Evolutionary conservation across 2,888 invertebrate species (phyloP), one percentile per base, ranked within the genome.

Genomic region (Hipparchia semele): DNA sequence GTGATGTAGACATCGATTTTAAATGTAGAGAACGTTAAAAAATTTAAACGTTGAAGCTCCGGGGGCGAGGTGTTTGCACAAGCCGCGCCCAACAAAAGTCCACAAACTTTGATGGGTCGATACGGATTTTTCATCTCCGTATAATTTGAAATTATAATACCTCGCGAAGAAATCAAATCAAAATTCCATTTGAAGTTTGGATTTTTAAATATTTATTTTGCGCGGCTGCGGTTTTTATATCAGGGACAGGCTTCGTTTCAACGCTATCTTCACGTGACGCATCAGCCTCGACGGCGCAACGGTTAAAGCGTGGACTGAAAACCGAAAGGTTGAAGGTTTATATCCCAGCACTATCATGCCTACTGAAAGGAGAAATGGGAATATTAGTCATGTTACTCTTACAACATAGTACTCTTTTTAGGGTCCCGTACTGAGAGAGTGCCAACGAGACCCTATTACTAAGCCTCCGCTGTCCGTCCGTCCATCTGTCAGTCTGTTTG

Each of bases 61-160:
- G 81, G 86, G 87, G 84, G 81, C 81, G 85, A 39, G 39, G 86
- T 84, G 84, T 85, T 85, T 82, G 82, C 80, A 78, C 76, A 79
- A 78, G 77, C 77, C 78, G 75, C 77, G 75, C 79, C 73, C 71
- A 68, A 75, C 76, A 76, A 79, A 83, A 79, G 84, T 86, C 82
- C 82, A 83, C 69, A 73, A 91, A 92, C 86, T 92, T 91, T 87
- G 88, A 90, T 90, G 87, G 90, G 87, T 88, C 89, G 89, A 90
- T 89, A 88, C 87, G 83, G 89, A 92, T 93, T 92, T 92, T 93
- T 93, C 92, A 92, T 92, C 90, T 89, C 84, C 81, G 82, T 86
- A 90, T 91, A 90, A 93, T 93, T 92, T 93, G 90, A 90, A 93
- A 93, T 92, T 93, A 92, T 92, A 92, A 93, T 88, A 82, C 83